Base-by-base conservation (phyloP, 2,888 invertebrate genomes). In the Parasteatoda lunata region DNA sequence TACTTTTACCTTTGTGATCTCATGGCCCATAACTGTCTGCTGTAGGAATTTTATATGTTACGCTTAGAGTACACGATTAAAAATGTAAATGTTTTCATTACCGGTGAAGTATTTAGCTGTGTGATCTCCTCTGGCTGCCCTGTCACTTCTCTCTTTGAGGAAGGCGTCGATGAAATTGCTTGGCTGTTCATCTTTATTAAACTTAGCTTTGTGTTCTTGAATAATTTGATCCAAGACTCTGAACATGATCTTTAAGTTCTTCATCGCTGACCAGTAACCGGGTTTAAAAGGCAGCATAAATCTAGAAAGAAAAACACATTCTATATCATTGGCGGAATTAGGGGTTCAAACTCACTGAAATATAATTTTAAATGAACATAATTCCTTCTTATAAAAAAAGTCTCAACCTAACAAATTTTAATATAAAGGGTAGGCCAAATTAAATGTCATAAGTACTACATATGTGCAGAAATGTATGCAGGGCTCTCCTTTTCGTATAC, bases 81-180 rank as follows among this genome's bases (percentile, higher is more conserved):
- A 30, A 30, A 30, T 2, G 30, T 30, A 30, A 30, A 30, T 30
- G 2, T 30, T 30, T 30, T 30, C 30, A 30, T 73, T 76, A 69
- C 82, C 76, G 30, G 76, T 64, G 51, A 82, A 82, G 70, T 76
- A 70, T 49, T 82, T 9, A 47, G 76, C 82, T 7, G 76, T 64
- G 4, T 69, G 76, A 64, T 76, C 82, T 48, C 76, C 76, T 49
- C 13, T 75, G 11, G 66, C 48, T 45, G 45, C 30, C 51, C 82
- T 48, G 5, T 59, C 59, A 15, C 45, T 76, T 9, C 76, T 49
- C 49, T 82, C 76, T 76, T 76, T 76, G 5, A 76, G n/a, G 54
- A 49, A 76, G n/a, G 65, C 75, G 1, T 59, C 59, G 7, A 45
- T 59, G 2, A 45, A n/a, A 11, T 73, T n/a, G 6, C 49, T n/a